Evolutionary conservation across 2,888 invertebrate species (phyloP), one percentile per base, ranked within the genome.

Genomic region (Plemyria rubiginata): DNA sequence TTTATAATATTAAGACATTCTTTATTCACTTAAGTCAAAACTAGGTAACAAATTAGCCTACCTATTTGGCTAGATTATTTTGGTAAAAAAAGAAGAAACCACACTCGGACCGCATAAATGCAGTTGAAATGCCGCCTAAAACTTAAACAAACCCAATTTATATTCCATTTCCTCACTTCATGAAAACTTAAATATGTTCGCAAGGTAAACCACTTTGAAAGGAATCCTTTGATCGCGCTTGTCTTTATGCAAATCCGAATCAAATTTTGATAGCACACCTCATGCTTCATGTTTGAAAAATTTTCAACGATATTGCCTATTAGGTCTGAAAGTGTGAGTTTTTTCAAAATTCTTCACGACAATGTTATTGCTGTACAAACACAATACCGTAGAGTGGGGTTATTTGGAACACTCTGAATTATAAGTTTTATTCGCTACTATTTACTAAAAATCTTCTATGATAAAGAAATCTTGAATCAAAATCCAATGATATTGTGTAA

Each of bases 101-200:
- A 16, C 2, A 45, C 9, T 9, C 53, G 41, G 12, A 45, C 12
- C 38, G 48, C 38, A 48, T 9, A 38, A 28, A 32, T 13, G 38
- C 22, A 29, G 54, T 81, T 80, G 82, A 73, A 82, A 84, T 87
- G 77, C 54, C 16, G 54, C 55, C 40, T 55, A 91, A 90, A 89
- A 90, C 82, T 90, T 87, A 87, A 87, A 87, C 86, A 88, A 89
- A 92, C 89, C 83, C 87, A 92, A 92, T 92, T 92, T 92, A 92
- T 92, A 90, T 92, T 86, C 92, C 90, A 92, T 92, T 92, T 90
- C 87, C 91, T 80, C 88, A 92, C 88, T 90, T 88, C 88, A 88
- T 91, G 90, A 89, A 90, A 92, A 91, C 90, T 92, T 92, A 92
- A 92, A 92, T 89, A 90, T 90, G 90, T 81, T 90, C 82, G 82